Base-by-base conservation (phyloP, 2,113 vertebrate genomes). In the Malaclemys terrapin region DNA sequence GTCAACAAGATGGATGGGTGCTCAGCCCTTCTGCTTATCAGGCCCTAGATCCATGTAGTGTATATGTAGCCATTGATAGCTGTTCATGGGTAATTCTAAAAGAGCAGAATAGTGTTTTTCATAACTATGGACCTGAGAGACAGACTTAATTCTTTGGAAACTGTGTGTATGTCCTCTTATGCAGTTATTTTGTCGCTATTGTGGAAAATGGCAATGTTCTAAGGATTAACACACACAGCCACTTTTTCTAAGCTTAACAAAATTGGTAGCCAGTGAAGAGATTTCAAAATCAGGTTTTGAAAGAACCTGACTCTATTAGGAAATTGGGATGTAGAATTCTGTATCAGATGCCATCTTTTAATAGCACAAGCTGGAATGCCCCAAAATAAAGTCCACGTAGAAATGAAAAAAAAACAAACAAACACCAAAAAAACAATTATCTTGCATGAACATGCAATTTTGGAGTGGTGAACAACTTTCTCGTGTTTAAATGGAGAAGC, bases 1-100 rank as follows among this genome's bases (percentile, higher is more conserved):
- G 54, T 56, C 54, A 56, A 25, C 54, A 56, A 25, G 54, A 24
- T 56, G 54, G 20, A 24, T 56, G 54, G 24, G 10, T 25, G 24
- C 24, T 25, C 6, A 90, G 0, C 22, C 22, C 54, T 27, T 42
- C 69, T 62, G 59, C 80, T 89, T 81, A 92, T 84, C 31, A 45
- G 25, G 24, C 6, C 6, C 4, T 86, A 6, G 4, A 83, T 54
- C 90, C 38, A 16, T 10, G 5, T 62, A 62, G 84, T 53, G 93
- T 84, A 85, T 91, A 79, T 83, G 84, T 75, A 93, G n/a, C n/a
- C n/a, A 52, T 27, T 81, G 86, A 80, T 83, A 93, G 90, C 22
- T 81, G 17, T 56, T 24, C 54, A 22, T 56, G 54, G 54, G 54
- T 56, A 56, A 56, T 25, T 76, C 16, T 82, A 17, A 20, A 76